Conservation (phyloP, 2,888 invertebrate genomes). For the Disparrhopalites patrizii region DNA sequence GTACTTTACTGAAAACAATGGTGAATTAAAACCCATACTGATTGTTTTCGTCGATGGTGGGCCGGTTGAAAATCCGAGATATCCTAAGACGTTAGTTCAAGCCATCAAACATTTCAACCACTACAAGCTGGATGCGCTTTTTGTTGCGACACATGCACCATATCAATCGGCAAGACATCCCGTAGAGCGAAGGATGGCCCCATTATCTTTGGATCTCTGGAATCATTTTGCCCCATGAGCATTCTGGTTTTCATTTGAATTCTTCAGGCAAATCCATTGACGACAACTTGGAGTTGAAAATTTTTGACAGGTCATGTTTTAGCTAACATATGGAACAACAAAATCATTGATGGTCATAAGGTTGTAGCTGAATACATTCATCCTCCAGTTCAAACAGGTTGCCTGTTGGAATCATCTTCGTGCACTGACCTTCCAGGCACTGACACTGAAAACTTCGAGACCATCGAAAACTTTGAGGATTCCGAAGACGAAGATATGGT, state of each 20-base stretch:
- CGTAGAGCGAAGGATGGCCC: slow-evolving; percentile 49
- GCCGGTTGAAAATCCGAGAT: slow-evolving; percentile 46
- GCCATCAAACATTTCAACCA: slow-evolving; percentile 37
- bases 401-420: not conserved
- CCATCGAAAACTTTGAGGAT: too few relatives aligned
- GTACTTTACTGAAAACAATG: too few relatives aligned
- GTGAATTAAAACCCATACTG: slow-evolving; percentile 48
- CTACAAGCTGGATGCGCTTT: slow-evolving; percentile 39
- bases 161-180: slow-evolving; percentile 46
- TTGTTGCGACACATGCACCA: slow-evolving; percentile 47
- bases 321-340: slow-evolving; percentile 21
- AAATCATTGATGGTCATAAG: slow-evolving; percentile 13
- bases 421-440: not conserved
- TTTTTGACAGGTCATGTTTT: slow-evolving; percentile 48
- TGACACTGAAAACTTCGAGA: not conserved
- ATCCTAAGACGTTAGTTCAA: slow-evolving; percentile 36
- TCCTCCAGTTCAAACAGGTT: not conserved
- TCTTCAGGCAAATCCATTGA: slow-evolving; percentile 28
- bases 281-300: slow-evolving; percentile 44
- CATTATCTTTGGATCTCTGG: slow-evolving; percentile 45
- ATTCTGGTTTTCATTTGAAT: slow-evolving; percentile 45
- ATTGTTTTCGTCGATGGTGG: slow-evolving; percentile 49
- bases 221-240: slow-evolving; percentile 45
- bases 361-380: slow-evolving; percentile 15
- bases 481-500: not conserved